These are phyloP conservation scores for Hemichromis elongatus DNA, from an alignment of 2,113 vertebrate species.

Conservation along the genomic window DNA sequence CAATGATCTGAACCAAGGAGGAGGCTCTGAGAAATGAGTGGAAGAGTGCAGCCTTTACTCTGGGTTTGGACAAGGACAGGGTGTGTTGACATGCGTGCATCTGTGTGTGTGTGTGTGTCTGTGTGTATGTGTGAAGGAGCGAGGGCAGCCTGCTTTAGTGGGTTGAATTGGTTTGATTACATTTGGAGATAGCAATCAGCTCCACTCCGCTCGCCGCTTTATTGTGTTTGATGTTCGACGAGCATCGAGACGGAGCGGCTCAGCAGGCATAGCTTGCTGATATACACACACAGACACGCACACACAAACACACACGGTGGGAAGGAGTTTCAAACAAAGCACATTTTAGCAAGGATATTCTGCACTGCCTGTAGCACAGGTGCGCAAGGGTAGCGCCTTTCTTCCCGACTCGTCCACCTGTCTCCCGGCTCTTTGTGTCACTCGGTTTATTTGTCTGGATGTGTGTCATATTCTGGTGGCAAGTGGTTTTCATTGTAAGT, in stretches of 20 bases:
- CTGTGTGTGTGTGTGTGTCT: background rate
- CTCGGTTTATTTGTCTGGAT: background rate
- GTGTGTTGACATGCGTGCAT: background rate
- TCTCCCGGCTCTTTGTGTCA: background rate
- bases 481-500: slow-evolving; percentile 51
- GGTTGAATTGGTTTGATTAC: slow-evolving; percentile 64
- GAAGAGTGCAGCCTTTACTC: slow-evolving; percentile 47
- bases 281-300: background rate
- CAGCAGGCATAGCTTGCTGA: slow-evolving; percentile 23
- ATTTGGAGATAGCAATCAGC: slow-evolving; percentile 64
- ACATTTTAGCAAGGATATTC: background rate
- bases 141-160: slow-evolving; percentile 34
- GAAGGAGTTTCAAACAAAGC: background rate
- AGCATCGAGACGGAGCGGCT: slow-evolving; percentile 51
- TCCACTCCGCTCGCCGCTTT: slow-evolving; percentile 46
- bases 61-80: slow-evolving; percentile 26
- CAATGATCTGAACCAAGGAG: slow-evolving; percentile 54
- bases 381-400: background rate
- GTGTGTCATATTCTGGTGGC: slow-evolving; percentile 13
- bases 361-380: background rate
- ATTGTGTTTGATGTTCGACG: slow-evolving; percentile 66
- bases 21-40: slow-evolving; percentile 30
- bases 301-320: background rate
- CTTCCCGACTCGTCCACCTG: background rate
- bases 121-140: background rate